phyloP scores from a whole-genome alignment of 2,113 vertebrate genomes.

The Nerophis lumbriciformis region DNA sequence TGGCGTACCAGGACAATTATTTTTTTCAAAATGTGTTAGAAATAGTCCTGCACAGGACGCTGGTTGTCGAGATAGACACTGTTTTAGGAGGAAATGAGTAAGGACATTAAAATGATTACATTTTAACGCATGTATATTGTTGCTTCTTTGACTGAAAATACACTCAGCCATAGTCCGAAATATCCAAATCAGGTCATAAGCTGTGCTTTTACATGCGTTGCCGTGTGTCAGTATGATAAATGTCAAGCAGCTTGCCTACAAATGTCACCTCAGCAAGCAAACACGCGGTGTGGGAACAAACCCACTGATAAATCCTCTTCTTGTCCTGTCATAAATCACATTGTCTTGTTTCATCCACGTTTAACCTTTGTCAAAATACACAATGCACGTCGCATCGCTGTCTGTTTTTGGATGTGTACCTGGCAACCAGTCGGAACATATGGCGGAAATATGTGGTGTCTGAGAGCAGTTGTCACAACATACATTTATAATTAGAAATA shows the following conservation, averaged over 20 bases:
- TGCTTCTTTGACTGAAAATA: too few relatives aligned
- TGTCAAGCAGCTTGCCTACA: conserved; percentile 9
- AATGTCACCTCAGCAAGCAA: conserved; percentile 8
- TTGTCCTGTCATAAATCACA: not conserved
- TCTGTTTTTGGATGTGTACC: too few relatives aligned
- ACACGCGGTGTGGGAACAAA: not conserved
- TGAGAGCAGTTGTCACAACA: not conserved
- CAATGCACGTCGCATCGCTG: too few relatives aligned
- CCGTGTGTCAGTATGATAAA: not conserved
- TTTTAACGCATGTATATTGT: too few relatives aligned
- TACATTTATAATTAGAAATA: not conserved
- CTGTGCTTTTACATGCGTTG: conserved; percentile 2
- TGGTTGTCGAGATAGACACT: too few relatives aligned
- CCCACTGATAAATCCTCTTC: not conserved
- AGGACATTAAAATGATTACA: too few relatives aligned
- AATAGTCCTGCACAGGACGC: too few relatives aligned
- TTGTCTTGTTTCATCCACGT: not conserved
- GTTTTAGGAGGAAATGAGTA: too few relatives aligned
- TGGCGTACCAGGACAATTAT: too few relatives aligned
- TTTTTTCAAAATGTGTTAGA: too few relatives aligned
- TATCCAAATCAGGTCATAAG: not conserved
- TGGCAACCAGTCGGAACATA: not conserved
- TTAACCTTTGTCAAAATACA: not conserved
- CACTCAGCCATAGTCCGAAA: not conserved
- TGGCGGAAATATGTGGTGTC: not conserved